Conservation (phyloP, 2,113 vertebrate species). For the Bos indicus region DNA sequence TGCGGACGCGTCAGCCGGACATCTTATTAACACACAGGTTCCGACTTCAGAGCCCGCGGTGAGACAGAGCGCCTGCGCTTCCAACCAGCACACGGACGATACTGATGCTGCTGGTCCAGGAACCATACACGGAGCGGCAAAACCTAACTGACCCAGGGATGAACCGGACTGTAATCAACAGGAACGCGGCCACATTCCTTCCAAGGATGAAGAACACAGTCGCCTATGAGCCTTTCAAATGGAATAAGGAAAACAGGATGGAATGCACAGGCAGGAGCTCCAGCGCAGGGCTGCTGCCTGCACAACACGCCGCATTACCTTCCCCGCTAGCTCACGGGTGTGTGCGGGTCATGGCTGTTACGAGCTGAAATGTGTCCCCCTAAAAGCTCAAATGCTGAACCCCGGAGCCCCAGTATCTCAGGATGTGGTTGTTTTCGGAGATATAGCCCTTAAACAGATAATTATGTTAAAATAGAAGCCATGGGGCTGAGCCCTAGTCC, state of each 20-base stretch:
- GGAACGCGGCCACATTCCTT: not conserved
- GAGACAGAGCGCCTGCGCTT: not conserved
- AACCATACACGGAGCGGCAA: not conserved
- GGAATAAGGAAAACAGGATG: not conserved
- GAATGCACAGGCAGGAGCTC: fast-evolving
- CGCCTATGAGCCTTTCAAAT: not conserved
- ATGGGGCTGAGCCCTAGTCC: not conserved
- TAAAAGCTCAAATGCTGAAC: not conserved
- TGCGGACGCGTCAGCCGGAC: not conserved
- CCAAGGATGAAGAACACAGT: not conserved
- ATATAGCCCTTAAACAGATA: not conserved
- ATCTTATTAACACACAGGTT: not conserved
- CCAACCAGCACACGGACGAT: not conserved
- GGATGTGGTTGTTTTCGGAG: not conserved
- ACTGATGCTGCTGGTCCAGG: not conserved
- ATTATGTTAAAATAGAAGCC: not conserved
- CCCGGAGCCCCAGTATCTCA: not conserved
- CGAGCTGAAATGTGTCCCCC: not conserved
- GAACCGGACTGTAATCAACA: not conserved
- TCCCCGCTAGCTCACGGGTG: fast-evolving
- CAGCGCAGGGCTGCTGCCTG: fast-evolving
- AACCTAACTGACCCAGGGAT: not conserved
- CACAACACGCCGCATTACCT: fast-evolving
- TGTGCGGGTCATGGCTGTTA: not conserved
- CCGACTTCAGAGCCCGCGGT: fast-evolving